Base-by-base conservation (phyloP, 1,140 invertebrate genomes). In the Hylyphantes graminicola region DNA sequence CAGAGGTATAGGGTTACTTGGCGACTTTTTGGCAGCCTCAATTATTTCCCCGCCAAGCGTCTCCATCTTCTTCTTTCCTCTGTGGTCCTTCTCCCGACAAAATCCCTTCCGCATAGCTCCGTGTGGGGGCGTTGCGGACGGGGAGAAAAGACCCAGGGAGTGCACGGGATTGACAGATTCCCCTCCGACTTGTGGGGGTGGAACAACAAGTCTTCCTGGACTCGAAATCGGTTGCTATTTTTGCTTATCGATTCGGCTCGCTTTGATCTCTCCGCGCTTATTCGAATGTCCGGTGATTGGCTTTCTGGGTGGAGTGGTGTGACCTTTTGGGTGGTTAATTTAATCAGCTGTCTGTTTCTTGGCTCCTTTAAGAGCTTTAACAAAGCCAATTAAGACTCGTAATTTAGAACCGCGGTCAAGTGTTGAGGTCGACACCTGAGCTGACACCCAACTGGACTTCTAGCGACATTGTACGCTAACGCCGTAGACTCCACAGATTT, bases 81-180 rank as follows among this genome's bases (percentile, higher is more conserved):
- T 35, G 35, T 35, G 35, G 35, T 35, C 35, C 35, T n/a, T 35
- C 35, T 35, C 5, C 35, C 35, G 35, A 35, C 35, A 35, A 35
- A 5, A 35, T 35, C 35, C 35, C 35, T 35, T 35, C 35, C 35
- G 35, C 35, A 35, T 35, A 35, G 35, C 7, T 54, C 17, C 53
- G 63, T 70, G 77, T 61, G 77, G 77, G 65, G 77, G 77, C 77
- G 77, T 80, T 80, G 77, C 77, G 55, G 77, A 17, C 77, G 77
- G 63, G 19, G 48, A 7, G 11, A 7, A 19, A 35, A 54, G 17
- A 17, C 21, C 17, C 67, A 10, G 63, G 19, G 54, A 53, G 17
- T 55, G 35, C 35, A 35, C 35, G 35, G 35, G 35, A 35, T 53
- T 80, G 77, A 80, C 70, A 59, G 77, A 80, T 80, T 70, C 54